Base-by-base conservation (phyloP, 2,888 invertebrate genomes). In the Meteorus cinctellus region DNA sequence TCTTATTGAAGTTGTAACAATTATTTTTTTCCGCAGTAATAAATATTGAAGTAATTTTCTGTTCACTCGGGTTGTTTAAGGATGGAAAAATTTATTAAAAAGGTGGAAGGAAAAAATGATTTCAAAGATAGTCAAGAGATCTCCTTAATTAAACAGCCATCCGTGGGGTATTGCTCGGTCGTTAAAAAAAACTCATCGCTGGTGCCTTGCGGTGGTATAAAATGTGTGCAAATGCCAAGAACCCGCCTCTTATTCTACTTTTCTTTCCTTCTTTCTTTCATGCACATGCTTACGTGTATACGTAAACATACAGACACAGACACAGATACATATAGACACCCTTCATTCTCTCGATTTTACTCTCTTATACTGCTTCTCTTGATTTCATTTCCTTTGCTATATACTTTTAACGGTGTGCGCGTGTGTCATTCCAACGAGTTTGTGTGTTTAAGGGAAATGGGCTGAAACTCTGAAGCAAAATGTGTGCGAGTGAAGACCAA, bases 71-170 rank as follows among this genome's bases (percentile, higher is more conserved):
- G 62, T n/a, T 34, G 10, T 63, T 84, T 82, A 14, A 60, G 45
- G 34, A 66, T 24, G 29, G 63, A 6, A 10, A 41, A 41, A 41
- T 41, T 41, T 41, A 41, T 41, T 41, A 41, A 12, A 41, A 41
- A 41, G 8, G 41, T 41, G 41, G 12, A 41, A 12, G 8, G 12
- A 12, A 45, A 45, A 72, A 72, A 55, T 27, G 31, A 63, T 16
- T 29, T 24, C 31, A 36, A 48, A 51, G 72, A 76, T 60, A 62
- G 48, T 67, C 65, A 51, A 45, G 63, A 27, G 72, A 72, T 67
- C 51, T 59, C 69, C 72, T 78, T 77, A 79, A 80, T 80, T 77
- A 78, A 80, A 78, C 69, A 70, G 68, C 74, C 65, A 69, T 75
- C 45, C 59, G 31, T 29, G 55, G 27, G 70, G 72, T 62, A 59